Evolutionary conservation across 2,113 vertebrate species (phyloP).

Genomic region (Pelodiscus sinensis): DNA sequence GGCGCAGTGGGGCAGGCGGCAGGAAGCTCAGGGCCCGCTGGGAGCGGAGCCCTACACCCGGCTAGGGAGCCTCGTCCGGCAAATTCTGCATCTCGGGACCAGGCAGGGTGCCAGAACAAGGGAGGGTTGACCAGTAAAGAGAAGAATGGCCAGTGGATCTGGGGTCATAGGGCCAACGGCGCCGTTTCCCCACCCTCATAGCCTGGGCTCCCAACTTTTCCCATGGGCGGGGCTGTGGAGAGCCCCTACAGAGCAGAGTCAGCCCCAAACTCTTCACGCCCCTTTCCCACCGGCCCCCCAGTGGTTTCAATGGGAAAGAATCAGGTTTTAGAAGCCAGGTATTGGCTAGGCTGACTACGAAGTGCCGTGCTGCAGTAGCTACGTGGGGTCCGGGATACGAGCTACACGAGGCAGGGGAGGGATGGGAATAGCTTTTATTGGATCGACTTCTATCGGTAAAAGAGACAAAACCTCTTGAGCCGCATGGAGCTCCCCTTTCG

Average conservation of each 20-base stretch:
- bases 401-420: background rate
- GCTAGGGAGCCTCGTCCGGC: too few species aligned
- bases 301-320: background rate
- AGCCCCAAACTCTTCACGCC: background rate
- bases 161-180: background rate
- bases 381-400: background rate
- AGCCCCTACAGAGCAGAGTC: background rate
- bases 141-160: background rate
- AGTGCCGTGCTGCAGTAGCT: background rate
- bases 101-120: too few species aligned
- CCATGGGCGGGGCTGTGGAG: background rate
- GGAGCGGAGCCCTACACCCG: too few species aligned
- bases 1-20: too few species aligned
- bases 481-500: background rate
- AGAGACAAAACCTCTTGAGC: background rate
- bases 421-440: background rate
- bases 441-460: background rate
- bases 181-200: background rate
- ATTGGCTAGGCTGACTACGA: background rate
- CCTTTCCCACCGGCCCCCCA: rapidly evolving
- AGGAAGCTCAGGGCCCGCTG: too few species aligned
- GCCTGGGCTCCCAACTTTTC: background rate
- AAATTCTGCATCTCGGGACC: too few species aligned
- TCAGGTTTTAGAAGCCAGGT: background rate
- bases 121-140: background rate